Evolutionary conservation across 2,113 vertebrate species (phyloP), one percentile per base, ranked within the genome.

Genomic region (Eleginops maclovinus): DNA sequence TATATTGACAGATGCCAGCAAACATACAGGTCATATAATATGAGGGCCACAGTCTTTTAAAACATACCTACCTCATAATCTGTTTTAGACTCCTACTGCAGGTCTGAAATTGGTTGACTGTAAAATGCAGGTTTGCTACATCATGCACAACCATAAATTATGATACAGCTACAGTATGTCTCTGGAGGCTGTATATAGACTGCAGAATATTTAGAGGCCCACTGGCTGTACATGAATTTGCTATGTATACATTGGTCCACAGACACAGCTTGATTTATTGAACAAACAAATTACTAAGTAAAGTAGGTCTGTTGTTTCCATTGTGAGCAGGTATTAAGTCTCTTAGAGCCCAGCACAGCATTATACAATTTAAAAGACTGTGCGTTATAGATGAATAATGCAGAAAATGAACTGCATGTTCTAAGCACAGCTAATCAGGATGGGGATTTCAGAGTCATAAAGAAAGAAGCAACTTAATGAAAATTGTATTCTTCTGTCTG

Each of bases 381-480:
- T 28, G 49, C 9, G n/a, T 73, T 73, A 21, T 4, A 14, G 46
- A 67, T 71, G 61, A 82, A 77, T 81, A 78, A 85, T 81, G 40
- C 64, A 77, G 56, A 83, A 78, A 72, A 86, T 40, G 3, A 79
- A 67, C 66, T 79, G 75, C 46, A 56, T 61, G 44, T 53, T 75
- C 58, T 82, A 53, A 82, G 69, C 75, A 55, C 65, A 67, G 77
- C 59, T 80, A 81, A 89, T 79, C 72, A 86, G 78, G 22, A 63
- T 24, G 55, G 82, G 83, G 53, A 77, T 64, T 43, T 72, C 31
- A 21, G 51, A 67, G 69, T 58, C 62, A 77, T 77, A 74, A 40
- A 28, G 12, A 43, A 75, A 76, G 7, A 16, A 72, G 77, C 21
- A 82, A 75, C 74, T 82, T 64, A 72, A 77, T 84, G 61, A 78